Evolutionary conservation across 1,140 invertebrate genomes (phyloP), one percentile per base, ranked within the genome.

Genomic region (Conus ventricosus): DNA sequence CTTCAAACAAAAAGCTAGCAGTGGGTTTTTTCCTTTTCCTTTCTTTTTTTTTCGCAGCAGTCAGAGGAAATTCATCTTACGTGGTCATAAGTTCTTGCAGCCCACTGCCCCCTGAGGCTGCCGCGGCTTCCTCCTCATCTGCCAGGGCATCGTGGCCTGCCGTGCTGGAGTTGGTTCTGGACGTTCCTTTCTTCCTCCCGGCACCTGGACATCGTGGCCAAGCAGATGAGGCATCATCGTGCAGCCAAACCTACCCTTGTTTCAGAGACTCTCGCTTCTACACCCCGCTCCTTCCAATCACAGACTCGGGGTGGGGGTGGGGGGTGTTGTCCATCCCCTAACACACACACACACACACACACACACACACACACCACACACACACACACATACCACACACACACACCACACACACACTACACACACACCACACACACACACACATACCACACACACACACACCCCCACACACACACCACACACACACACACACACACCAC

Each of bases 161-260:
- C 11, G 54, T 55, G 55, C 5, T 60, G 6, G n/a, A 39, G 0
- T 2, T 20, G 17, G 83, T 39, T 27, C 57, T 53, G 23, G 55
- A n/a, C 8, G 83, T 7, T 4, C 84, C 84, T 71, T 75, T 85
- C 84, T 85, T 85, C 85, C 57, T 82, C 54, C 81, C 80, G 15
- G 10, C 39, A 17, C 80, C 39, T 54, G 53, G 17, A 54, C 8
- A 78, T n/a, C 8, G 76, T 25, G 8, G 8, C 8, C 57, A 60
- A 60, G 15, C 57, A 60, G 39, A 39, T 39, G 39, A 39, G 39
- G 39, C 39, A 39, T 39, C 39, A 39, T 39, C 39, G 3, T 39
- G 39, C 39, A 39, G 39, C 39, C 0, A 39, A 39, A 39, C 39
- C 39, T 39, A 39, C 39, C 39, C 39, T 39, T 39, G 39, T 39